phyloP scores from a whole-genome alignment of 2,113 vertebrate species.

The Clinocottus analis region DNA sequence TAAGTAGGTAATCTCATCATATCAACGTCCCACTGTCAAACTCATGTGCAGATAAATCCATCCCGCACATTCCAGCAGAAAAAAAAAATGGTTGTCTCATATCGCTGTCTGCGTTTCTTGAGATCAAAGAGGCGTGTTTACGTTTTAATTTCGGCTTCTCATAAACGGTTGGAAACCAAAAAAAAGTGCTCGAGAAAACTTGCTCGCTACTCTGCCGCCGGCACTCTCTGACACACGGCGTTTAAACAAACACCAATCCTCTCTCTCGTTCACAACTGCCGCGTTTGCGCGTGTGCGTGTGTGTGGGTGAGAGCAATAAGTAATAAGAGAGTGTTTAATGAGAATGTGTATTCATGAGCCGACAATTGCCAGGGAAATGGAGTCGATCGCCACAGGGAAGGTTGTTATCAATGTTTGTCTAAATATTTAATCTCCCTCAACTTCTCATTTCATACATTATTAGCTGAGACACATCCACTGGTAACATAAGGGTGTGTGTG shows the following conservation, averaged over 20 bases:
- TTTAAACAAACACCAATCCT: slow-evolving; percentile 30
- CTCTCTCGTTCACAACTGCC: slow-evolving; percentile 20
- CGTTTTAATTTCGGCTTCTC: slow-evolving; percentile 48
- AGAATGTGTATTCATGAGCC: slow-evolving; percentile 56
- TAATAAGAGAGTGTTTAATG: slow-evolving; percentile 55
- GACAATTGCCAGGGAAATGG: slow-evolving; percentile 50
- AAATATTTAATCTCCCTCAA: slow-evolving; percentile 65
- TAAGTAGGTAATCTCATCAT: slow-evolving; percentile 45
- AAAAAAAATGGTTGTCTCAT: background rate
- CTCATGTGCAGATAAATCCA: slow-evolving; percentile 34
- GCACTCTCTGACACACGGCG: slow-evolving; percentile 7
- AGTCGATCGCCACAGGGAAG: slow-evolving; percentile 54
- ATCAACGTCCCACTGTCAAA: slow-evolving; percentile 47
- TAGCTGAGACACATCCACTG: slow-evolving; percentile 19
- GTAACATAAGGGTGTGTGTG: background rate
- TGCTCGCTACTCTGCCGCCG: slow-evolving; percentile 13
- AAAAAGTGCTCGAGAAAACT: background rate
- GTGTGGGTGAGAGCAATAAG: background rate
- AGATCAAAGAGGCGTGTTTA: slow-evolving; percentile 44
- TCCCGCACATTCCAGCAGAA: background rate
- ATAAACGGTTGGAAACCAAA: slow-evolving; percentile 29
- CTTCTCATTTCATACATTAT: slow-evolving; percentile 57
- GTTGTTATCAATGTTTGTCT: slow-evolving; percentile 66
- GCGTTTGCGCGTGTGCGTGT: background rate
- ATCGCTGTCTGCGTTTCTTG: slow-evolving; percentile 1